Conservation (phyloP, 2,797 vertebrate genomes). For the Parambassis ranga region DNA sequence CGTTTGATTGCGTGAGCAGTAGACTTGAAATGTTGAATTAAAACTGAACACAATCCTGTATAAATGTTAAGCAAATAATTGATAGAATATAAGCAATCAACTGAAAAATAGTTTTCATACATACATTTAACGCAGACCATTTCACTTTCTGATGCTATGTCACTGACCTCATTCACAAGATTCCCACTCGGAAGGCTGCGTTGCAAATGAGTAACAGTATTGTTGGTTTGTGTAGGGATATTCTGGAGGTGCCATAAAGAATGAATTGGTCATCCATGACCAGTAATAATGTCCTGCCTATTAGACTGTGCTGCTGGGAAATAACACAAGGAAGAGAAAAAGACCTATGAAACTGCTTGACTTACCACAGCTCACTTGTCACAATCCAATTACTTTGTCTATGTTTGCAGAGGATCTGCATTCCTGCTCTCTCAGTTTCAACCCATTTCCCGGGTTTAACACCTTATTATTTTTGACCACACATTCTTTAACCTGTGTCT, state of each 20-base stretch:
- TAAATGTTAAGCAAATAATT: neutral
- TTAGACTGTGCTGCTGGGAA: constrained; percentile 56
- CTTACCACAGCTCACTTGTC: constrained; percentile 64
- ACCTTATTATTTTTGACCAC: constrained; percentile 62
- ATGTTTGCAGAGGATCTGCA: constrained; percentile 51
- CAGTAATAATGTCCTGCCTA: constrained; percentile 51
- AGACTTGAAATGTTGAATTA: neutral
- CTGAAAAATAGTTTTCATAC: neutral
- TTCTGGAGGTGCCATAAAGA: constrained; percentile 37
- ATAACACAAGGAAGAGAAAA: constrained; percentile 53
- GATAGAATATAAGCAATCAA: neutral
- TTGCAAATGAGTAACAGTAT: constrained; percentile 10
- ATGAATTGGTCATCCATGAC: constrained; percentile 59
- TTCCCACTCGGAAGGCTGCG: neutral
- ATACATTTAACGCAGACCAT: neutral
- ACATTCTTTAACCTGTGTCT: constrained; percentile 28
- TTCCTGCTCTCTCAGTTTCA: constrained; percentile 31
- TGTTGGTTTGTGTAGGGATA: constrained; percentile 25
- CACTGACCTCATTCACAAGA: neutral
- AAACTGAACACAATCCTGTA: neutral
- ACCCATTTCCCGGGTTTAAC: constrained; percentile 61
- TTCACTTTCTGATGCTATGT: neutral
- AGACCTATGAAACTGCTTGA: constrained; percentile 53
- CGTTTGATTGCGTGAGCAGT: neutral
- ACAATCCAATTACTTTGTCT: constrained; percentile 74